These are phyloP conservation scores for Pteropus alecto DNA, from an alignment of 2,113 vertebrate species.

Conservation along the genomic window DNA sequence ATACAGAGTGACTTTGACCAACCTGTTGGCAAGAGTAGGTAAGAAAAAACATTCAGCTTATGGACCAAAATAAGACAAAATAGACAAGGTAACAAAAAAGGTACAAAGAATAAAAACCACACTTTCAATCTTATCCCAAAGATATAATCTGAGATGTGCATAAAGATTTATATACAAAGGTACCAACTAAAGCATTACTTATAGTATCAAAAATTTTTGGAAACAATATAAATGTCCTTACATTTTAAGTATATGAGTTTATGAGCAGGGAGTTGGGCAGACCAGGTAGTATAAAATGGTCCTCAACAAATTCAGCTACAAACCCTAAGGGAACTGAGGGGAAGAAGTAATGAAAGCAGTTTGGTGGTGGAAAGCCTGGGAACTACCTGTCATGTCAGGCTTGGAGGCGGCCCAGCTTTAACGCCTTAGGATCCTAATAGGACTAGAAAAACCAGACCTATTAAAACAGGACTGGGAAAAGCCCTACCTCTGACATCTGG, in stretches of 20 bases:
- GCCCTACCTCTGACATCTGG: background rate
- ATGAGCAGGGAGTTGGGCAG: background rate
- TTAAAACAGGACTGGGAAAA: background rate
- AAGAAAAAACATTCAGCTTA: background rate
- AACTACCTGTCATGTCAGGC: background rate
- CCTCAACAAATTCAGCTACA: background rate
- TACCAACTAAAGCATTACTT: background rate
- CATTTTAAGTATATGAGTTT: background rate
- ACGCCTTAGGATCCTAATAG: background rate
- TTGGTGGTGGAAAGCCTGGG: background rate
- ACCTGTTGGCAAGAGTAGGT: conserved; percentile 77
- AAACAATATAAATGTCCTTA: background rate
- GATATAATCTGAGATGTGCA: background rate
- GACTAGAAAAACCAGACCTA: background rate
- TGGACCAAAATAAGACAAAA: background rate
- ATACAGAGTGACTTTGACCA: conserved; percentile 96
- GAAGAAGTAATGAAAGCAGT: background rate
- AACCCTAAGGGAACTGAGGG: background rate
- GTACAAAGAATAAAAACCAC: background rate
- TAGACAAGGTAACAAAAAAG: background rate
- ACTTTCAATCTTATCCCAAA: conserved; percentile 14
- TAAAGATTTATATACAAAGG: background rate
- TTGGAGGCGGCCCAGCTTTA: background rate
- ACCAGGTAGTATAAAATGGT: background rate
- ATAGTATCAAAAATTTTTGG: background rate